phyloP scores from a whole-genome alignment of 2,113 vertebrate genomes.

The Epinephelus moara region DNA sequence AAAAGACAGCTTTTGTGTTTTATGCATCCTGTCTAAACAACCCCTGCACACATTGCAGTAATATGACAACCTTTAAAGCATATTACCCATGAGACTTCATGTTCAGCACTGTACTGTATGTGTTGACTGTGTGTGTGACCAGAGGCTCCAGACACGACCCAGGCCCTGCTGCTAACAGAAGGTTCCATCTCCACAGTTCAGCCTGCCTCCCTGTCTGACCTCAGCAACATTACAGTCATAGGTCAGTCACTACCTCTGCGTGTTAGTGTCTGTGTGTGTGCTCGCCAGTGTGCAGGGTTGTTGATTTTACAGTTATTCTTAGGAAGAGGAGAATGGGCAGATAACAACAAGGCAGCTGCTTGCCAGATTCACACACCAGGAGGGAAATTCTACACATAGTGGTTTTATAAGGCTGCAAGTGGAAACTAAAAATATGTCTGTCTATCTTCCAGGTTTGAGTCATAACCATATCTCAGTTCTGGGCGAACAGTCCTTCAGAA shows the following conservation, averaged over 20 bases:
- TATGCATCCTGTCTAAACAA: not conserved
- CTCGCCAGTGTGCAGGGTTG: not conserved
- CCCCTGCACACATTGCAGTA: not conserved
- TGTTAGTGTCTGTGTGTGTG: not conserved
- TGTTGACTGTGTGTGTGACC: constrained; percentile 24
- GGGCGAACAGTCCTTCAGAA: constrained; percentile 76
- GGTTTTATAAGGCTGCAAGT: not conserved
- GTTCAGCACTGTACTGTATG: constrained; percentile 2
- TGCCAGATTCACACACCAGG: not conserved
- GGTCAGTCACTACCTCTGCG: constrained; percentile 38
- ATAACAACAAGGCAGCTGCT: not conserved
- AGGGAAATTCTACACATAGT: not conserved
- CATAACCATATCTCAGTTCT: constrained; percentile 82
- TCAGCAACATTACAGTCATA: constrained; percentile 83
- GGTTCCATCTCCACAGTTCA: constrained; percentile 81
- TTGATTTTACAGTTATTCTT: not conserved
- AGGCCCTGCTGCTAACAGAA: constrained; percentile 83
- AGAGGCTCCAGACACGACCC: constrained; percentile 79
- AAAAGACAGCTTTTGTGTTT: not conserved
- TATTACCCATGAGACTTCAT: not conserved
- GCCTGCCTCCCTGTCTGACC: constrained; percentile 76
- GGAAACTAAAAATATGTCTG: not conserved
- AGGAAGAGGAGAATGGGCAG: not conserved
- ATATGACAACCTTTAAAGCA: not conserved
- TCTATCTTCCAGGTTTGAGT: constrained; percentile 74